Conservation (phyloP, 2,113 vertebrate genomes). For the Neotragus moschatus region DNA sequence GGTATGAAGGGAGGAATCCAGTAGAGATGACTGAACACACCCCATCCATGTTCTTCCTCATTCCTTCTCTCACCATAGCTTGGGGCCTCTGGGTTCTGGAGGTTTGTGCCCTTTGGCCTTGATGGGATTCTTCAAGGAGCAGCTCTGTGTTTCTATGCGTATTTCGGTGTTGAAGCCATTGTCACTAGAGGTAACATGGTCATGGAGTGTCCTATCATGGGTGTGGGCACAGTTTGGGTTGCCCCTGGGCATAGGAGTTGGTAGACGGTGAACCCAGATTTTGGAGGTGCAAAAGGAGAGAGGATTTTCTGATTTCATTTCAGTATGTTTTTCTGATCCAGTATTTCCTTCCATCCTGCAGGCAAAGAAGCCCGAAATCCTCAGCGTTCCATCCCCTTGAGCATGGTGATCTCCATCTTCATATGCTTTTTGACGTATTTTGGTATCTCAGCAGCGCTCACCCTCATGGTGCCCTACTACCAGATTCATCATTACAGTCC, state of each 20-base stretch:
- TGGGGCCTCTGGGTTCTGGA: constrained; percentile 57
- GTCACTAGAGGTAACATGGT: constrained; percentile 88
- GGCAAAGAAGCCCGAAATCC: constrained; percentile 92
- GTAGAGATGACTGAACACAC: not conserved
- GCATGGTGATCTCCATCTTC: constrained; percentile 89
- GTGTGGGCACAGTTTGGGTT: too few species aligned
- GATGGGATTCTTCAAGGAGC: constrained; percentile 87
- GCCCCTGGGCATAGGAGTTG: not conserved
- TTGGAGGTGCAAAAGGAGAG: too few species aligned
- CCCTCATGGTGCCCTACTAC: constrained; percentile 94
- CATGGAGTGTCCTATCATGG: rapidly evolving
- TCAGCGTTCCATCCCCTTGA: constrained; percentile 88
- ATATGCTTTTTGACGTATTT: constrained; percentile 93
- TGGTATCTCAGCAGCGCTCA: constrained; percentile 88
- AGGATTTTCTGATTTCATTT: too few species aligned
- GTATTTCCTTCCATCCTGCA: constrained; percentile 34
- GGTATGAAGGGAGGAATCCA: too few species aligned
- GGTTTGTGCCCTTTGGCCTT: constrained; percentile 90
- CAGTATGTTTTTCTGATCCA: not conserved
- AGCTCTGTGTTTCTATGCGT: constrained; percentile 94
- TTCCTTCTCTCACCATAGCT: constrained; percentile 51
- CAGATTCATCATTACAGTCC: constrained; percentile 85
- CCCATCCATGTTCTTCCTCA: not conserved
- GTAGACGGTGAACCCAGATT: too few species aligned
- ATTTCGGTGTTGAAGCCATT: constrained; percentile 94